Conservation (phyloP, 2,888 invertebrate species). For the Euzetes globulus region DNA sequence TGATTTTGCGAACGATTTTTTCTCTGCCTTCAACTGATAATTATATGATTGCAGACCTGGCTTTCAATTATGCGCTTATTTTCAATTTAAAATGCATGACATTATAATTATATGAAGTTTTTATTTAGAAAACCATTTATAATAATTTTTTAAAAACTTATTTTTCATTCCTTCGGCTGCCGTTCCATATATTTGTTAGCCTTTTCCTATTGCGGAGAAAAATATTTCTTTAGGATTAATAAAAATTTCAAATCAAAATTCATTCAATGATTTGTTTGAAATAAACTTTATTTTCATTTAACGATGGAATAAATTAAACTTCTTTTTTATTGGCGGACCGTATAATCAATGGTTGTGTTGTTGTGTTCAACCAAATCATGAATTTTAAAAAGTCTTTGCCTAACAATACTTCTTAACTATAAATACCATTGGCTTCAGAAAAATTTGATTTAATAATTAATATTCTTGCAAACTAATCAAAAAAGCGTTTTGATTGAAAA, state of each 20-base stretch:
- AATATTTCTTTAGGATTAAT: too few species aligned
- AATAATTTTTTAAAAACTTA: neutral
- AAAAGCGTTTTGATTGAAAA: neutral
- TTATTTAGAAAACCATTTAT: neutral
- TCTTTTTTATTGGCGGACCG: neutral
- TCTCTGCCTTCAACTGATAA: neutral
- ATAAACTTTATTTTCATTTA: too few species aligned
- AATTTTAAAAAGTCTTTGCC: neutral
- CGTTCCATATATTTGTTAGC: neutral
- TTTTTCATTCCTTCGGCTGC: neutral
- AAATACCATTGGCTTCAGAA: neutral
- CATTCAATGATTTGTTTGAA: too few species aligned
- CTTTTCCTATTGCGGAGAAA: too few species aligned
- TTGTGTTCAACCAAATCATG: slow-evolving; percentile 9
- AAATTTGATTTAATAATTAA: neutral
- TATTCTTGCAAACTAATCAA: neutral
- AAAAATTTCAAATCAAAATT: too few species aligned
- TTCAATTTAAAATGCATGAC: slow-evolving; percentile 9
- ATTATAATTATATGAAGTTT: slow-evolving; percentile 10
- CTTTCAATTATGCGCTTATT: slow-evolving; percentile 24
- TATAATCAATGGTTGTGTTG: neutral
- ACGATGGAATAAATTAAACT: too few species aligned
- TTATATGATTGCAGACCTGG: neutral
- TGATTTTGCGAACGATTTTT: neutral
- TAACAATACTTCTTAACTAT: neutral